Evolutionary conservation across 2,113 vertebrate genomes (phyloP), one percentile per base, ranked within the genome.

Genomic region (Indicator indicator): DNA sequence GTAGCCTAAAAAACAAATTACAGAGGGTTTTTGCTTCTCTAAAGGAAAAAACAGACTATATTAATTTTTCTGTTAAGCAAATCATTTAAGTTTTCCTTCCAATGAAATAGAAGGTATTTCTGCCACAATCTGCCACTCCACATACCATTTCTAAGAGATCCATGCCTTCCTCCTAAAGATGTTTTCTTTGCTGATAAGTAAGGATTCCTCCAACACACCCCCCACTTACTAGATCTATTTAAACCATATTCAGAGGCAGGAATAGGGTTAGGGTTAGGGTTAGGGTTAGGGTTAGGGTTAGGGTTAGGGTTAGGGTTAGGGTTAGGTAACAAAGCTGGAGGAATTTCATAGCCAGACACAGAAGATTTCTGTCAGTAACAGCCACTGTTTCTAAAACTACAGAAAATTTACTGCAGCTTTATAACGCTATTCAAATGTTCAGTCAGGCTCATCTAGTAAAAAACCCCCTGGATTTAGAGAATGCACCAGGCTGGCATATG

Each of bases 1-100:
- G 73, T 86, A 79, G 71, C 90, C 88, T 94, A 95, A 83, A 92
- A 94, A 63, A 65, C 67, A 88, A 76, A 88, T 86, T 78, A 95
- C 71, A 88, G 44, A 85, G 12, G n/a, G 3, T 48, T 94, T 94
- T 94, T 93, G 81, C 87, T 89, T 91, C 84, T 91, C 94, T 72
- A 68, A 71, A 52, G 38, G 44, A 80, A 91, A 85, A 73, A 1
- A n/a, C 32, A 68, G 13, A 42, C 30, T 52, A 36, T 8, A 42
- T n/a, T 44, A 19, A 11, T 64, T 78, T 88, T 81, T 44, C 48
- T 76, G 17, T 46, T 60, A 67, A 28, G 32, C 11, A 27, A 74
- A 58, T 67, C 9, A 55, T 69, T 71, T n/a, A 46, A 24, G 30
- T 24, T 79, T 79, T 74, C 3, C 6, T 83, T 60, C 40, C 54